Conservation (phyloP, 2,113 vertebrate genomes). For the Oenanthe oenanthe region DNA sequence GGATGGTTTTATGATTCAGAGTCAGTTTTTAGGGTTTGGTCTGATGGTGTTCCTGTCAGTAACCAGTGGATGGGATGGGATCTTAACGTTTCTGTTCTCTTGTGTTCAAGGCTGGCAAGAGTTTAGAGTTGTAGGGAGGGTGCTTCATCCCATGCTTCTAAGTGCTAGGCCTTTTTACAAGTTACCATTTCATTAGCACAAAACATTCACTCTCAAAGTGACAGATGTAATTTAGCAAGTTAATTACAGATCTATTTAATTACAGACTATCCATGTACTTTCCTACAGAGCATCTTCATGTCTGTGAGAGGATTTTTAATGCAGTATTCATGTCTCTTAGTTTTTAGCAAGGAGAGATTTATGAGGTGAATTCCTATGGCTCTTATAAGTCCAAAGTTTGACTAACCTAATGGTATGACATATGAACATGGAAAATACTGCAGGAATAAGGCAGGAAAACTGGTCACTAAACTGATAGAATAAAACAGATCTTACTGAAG, state of each 20-base stretch:
- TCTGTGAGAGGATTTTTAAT: not conserved
- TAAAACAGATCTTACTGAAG: not conserved
- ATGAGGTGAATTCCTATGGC: not conserved
- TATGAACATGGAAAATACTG: not conserved
- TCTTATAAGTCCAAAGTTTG: not conserved
- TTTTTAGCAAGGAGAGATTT: not conserved
- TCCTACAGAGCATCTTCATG: not conserved
- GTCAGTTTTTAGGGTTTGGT: not conserved
- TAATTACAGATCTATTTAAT: not conserved
- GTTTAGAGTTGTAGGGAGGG: not conserved
- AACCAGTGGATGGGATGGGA: not conserved
- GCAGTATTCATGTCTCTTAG: not conserved
- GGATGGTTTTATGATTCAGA: not conserved
- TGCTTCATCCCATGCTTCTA: not conserved
- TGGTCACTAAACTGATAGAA: not conserved
- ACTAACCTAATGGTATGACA: not conserved
- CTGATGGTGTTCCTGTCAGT: not conserved
- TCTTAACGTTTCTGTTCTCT: not conserved
- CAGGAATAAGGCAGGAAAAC: not conserved
- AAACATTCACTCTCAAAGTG: not conserved
- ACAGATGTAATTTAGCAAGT: not conserved
- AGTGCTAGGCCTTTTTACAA: not conserved
- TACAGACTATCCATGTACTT: not conserved
- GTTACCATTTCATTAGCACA: not conserved
- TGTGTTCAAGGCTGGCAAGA: not conserved